Evolutionary conservation across 2,888 invertebrate genomes (phyloP).

Genomic region (Mythimna loreyi): DNA sequence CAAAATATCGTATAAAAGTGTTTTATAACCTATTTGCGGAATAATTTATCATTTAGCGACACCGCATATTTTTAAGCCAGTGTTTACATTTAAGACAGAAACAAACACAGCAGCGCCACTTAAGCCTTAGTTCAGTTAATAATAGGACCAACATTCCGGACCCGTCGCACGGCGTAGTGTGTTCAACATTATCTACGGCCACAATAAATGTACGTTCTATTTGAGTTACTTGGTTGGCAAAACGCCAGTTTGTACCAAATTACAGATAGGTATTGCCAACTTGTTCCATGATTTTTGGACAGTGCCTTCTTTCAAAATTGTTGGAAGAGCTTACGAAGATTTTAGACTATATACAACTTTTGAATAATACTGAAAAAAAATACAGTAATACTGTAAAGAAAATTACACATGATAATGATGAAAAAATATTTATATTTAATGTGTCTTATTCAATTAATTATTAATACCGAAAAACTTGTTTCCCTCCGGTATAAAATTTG

Average conservation of each 20-base stretch:
- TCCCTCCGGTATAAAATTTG: no score
- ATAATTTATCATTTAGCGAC: no score
- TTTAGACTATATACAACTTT: background rate
- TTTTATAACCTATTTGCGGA: no score
- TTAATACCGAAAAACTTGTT: no score
- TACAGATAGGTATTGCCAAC: conserved; percentile 57
- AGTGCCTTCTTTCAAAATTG: conserved; percentile 25
- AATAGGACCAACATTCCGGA: conserved; percentile 39
- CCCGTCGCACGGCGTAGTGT: conserved; percentile 38
- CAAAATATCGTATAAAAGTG: no score
- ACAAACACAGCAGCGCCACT: conserved; percentile 17
- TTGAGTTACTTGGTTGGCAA: conserved; percentile 68
- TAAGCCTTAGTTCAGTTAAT: conserved; percentile 45
- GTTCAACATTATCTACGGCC: conserved; percentile 58
- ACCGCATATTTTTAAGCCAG: background rate
- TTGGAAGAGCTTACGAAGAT: background rate
- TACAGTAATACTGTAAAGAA: no score
- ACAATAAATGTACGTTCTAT: conserved; percentile 70
- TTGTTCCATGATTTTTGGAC: conserved; percentile 47
- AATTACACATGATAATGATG: no score
- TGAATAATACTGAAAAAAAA: no score
- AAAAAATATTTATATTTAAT: no score
- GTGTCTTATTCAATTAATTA: no score
- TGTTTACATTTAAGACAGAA: conserved; percentile 27
- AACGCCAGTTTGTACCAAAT: conserved; percentile 65